Percentiles rank a stretch among this genome's conserved stretches.
Conservation (phyloP, 2,888 invertebrate genomes). For the Aquatica leii region DNA sequence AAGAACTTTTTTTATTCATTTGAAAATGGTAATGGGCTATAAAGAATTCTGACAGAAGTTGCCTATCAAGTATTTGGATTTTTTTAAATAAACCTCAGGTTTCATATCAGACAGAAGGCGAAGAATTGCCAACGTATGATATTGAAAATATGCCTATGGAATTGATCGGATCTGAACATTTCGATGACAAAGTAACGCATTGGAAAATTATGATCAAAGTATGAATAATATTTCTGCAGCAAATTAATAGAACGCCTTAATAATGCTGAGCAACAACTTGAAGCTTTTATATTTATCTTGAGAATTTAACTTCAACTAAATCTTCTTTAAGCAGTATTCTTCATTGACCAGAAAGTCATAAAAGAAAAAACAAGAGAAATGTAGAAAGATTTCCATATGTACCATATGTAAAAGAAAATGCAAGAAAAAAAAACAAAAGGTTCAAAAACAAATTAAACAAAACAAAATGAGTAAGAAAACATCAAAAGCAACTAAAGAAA, state of each 20-base stretch:
- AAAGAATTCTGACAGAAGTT: slow-evolving; percentile 17
- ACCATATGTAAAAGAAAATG: too few relatives aligned
- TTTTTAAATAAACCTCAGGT: slow-evolving; percentile 10
- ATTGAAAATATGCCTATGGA: slow-evolving; percentile 20
- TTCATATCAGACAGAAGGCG: neutral
- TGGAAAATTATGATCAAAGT: slow-evolving; percentile 9
- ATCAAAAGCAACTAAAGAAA: too few relatives aligned
- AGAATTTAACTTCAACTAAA: slow-evolving; percentile 16
- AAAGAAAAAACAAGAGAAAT: too few relatives aligned
- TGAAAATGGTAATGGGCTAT: slow-evolving; percentile 14
- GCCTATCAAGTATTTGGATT: slow-evolving; percentile 16
- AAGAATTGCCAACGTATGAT: slow-evolving; percentile 10
- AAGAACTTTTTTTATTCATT: slow-evolving; percentile 13
- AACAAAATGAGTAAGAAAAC: too few relatives aligned
- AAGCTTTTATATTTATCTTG: slow-evolving; percentile 8
- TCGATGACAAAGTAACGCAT: slow-evolving; percentile 12
- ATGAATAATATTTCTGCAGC: slow-evolving; percentile 12
- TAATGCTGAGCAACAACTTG: slow-evolving; percentile 2
- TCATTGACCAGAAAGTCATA: slow-evolving; percentile 16
- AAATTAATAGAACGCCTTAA: slow-evolving; percentile 14
- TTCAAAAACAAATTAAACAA: too few relatives aligned
- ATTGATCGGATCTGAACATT: slow-evolving; percentile 12
- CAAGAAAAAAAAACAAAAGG: too few relatives aligned
- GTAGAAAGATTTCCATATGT: too few relatives aligned
- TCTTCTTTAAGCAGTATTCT: slow-evolving; percentile 18